Percentiles rank a stretch among this genome's conserved stretches.
These are phyloP conservation scores for Diorhabda carinulata DNA, from an alignment of 1,140 invertebrate genomes.

Conservation along the genomic window DNA sequence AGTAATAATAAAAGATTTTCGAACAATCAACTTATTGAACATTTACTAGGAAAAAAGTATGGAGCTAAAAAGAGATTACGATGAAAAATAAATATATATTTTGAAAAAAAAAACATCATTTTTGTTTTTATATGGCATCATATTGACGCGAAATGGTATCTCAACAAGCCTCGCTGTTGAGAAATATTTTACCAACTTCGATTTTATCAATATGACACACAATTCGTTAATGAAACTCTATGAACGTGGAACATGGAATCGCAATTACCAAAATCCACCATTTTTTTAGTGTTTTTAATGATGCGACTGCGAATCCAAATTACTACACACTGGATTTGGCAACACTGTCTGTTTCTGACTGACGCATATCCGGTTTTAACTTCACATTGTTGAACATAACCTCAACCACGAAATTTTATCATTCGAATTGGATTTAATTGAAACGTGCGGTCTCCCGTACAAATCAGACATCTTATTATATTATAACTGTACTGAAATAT, in stretches of 20 bases:
- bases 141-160: not conserved
- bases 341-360: too few species aligned
- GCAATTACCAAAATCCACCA: slow-evolving; percentile 3
- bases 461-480: too few species aligned
- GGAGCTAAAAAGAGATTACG: not conserved
- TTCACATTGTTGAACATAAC: too few species aligned
- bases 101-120: not conserved
- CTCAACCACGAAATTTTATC: too few species aligned
- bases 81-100: not conserved
- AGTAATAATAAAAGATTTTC: too few species aligned
- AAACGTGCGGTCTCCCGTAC: too few species aligned
- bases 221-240: not conserved
- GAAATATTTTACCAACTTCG: not conserved
- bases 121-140: not conserved
- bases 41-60: not conserved
- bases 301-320: too few species aligned
- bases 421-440: too few species aligned
- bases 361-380: too few species aligned
- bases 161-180: not conserved
- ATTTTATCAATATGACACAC: not conserved
- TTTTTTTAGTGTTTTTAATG: not conserved
- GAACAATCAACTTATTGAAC: too few species aligned
- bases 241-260: not conserved
- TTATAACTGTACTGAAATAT: too few species aligned
- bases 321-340: too few species aligned